Conservation (phyloP, 1,140 invertebrate genomes). For the Heliconius hermathena region DNA sequence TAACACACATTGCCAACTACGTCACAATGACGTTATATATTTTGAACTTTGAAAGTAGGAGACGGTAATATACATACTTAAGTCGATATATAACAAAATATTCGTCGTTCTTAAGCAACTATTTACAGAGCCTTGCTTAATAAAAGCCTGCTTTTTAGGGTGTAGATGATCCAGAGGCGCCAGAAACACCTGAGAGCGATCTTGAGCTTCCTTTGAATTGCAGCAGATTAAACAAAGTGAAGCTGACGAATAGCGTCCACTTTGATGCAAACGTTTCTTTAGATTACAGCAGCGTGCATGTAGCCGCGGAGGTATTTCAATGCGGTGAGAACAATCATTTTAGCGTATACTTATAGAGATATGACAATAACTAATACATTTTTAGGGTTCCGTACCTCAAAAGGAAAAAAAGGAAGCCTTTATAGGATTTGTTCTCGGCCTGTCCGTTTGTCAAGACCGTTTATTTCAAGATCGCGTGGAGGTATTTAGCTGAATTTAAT, state of each 20-base stretch:
- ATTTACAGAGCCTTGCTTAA: not conserved
- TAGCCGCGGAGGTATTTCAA: slow-evolving; percentile 65
- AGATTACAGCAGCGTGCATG: slow-evolving; percentile 62
- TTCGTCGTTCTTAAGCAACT: not conserved
- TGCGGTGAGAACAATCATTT: slow-evolving; percentile 55
- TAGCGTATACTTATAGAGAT: not conserved
- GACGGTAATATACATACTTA: not conserved
- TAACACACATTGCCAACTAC: not conserved
- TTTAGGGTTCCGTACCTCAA: too few relatives aligned
- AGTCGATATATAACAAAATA: not conserved
- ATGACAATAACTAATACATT: not conserved
- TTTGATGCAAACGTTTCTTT: slow-evolving; percentile 63
- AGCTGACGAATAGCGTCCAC: slow-evolving; percentile 54
- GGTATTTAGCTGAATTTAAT: too few relatives aligned
- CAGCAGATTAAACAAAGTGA: slow-evolving; percentile 54
- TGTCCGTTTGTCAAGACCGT: too few relatives aligned
- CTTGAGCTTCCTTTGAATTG: slow-evolving; percentile 53
- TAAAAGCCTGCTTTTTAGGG: slow-evolving; percentile 46
- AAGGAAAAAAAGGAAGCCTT: too few relatives aligned
- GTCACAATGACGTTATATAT: not conserved
- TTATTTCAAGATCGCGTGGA: too few relatives aligned
- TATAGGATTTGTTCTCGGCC: too few relatives aligned
- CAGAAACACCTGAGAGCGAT: slow-evolving; percentile 39
- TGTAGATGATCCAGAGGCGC: slow-evolving; percentile 54
- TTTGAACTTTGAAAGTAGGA: not conserved